Evolutionary conservation across 1,140 invertebrate genomes (phyloP), one percentile per base, ranked within the genome.

Genomic region (Pectinophora gossypiella): DNA sequence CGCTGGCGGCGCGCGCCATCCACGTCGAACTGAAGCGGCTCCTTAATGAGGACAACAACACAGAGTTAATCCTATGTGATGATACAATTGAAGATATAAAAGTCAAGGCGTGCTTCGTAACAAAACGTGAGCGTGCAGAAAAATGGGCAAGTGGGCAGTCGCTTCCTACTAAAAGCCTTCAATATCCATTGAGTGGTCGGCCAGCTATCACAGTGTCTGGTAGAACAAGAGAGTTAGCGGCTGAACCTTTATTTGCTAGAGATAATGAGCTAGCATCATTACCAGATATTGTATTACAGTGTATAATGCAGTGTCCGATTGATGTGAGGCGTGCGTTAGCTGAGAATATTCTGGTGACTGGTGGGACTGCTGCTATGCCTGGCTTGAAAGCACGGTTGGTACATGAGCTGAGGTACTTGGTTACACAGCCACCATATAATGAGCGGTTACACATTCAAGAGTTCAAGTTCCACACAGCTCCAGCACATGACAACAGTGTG

Each of bases 51-150:
- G 71, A 80, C 40, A 59, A 76, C 57, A 64, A 46, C 12, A 21
- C 55, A 1, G 44, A 66, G n/a, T 55, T 80, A 1, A 9, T 63
- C 2, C 63, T 82, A 19, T 21, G 61, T 32, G 65, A 72, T 4
- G 49, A 72, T 18, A 63, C 72, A 18, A 64, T 85, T 10, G 77
- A 85, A 49, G 81, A 85, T 40, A 83, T 85, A 18, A 71, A 68
- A 61, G 78, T 80, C 38, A 77, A 79, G 32, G 69, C 73, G 6
- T 82, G 76, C 51, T 79, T 85, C 67, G 78, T 81, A 51, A 51
- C 43, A 5, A 49, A 20, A n/a, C 59, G 59, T 1, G 51, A 45
- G 15, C 68, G 74, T 10, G 66, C 69, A n/a, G 35, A 32, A 40
- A 59, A 54, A 49, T 68, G 66, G 69, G 54, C 38, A 13, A 19